Conservation (phyloP, 2,113 vertebrate genomes). For the Cacatua alba region DNA sequence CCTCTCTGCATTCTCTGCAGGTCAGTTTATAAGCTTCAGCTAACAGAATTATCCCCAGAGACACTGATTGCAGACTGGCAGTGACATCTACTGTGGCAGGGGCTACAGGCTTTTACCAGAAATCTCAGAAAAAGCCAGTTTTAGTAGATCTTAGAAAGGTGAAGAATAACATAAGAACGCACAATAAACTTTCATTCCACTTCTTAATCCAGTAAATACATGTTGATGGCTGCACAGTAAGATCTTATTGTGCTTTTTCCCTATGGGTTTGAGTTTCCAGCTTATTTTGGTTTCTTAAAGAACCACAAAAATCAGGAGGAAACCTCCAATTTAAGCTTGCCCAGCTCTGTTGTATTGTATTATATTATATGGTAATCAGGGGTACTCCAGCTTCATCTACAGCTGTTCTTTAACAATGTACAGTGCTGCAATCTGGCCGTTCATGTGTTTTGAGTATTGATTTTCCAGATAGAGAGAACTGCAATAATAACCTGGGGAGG, state of each 20-base stretch:
- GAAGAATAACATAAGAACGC: not conserved
- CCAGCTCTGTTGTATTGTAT: not conserved
- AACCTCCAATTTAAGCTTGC: not conserved
- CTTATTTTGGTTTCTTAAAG: not conserved
- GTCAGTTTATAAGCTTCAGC: not conserved
- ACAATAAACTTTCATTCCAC: not conserved
- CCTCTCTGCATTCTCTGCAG: not conserved
- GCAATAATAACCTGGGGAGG: not conserved
- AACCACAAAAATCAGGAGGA: not conserved
- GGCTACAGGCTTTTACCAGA: not conserved
- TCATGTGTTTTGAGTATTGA: slow-evolving; percentile 8
- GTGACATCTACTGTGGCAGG: not conserved
- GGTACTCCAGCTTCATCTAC: not conserved
- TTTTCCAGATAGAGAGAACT: not conserved
- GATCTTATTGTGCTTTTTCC: not conserved
- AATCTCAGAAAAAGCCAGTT: not conserved
- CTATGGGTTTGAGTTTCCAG: not conserved
- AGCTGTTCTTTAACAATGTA: not conserved
- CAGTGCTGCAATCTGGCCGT: not conserved
- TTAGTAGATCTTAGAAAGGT: not conserved
- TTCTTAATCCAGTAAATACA: not conserved
- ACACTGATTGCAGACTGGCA: not conserved
- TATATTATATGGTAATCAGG: not conserved
- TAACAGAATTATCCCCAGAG: not conserved
- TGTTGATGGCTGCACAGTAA: not conserved